phyloP scores from a whole-genome alignment of 2,888 invertebrate species.

The Cenopis cana region DNA sequence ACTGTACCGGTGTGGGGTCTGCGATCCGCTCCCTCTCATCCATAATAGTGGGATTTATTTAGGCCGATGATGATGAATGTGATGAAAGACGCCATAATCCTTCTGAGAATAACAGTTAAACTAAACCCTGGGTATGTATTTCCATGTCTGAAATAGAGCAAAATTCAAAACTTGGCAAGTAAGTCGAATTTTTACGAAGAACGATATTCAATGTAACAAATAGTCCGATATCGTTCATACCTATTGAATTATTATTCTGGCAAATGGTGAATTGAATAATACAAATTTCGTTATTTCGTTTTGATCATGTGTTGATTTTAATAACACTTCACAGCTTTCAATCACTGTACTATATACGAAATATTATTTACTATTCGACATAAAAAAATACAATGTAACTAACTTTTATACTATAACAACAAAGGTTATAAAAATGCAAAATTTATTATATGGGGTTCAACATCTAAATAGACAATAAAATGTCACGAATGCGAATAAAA shows the following conservation, averaged over 20 bases:
- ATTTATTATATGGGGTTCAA: conserved; percentile 42
- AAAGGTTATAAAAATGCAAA: conserved; percentile 1
- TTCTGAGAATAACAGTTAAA: no score
- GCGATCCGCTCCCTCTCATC: no score
- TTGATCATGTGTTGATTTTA: background rate
- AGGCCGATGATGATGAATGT: no score
- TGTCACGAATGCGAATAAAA: conserved; percentile 53
- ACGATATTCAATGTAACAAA: conserved; percentile 3
- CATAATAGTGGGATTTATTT: no score
- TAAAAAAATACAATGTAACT: background rate
- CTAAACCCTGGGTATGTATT: background rate
- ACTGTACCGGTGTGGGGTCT: no score
- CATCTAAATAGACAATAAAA: conserved; percentile 52
- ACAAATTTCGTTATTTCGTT: background rate
- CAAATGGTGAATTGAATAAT: background rate
- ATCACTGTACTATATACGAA: background rate
- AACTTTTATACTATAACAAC: conserved; percentile 4
- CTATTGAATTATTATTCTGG: background rate
- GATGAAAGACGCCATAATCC: no score
- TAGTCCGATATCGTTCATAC: conserved; percentile 4
- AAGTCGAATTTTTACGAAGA: conserved; percentile 4
- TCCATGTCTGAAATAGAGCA: background rate
- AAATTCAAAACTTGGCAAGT: background rate
- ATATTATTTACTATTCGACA: background rate
- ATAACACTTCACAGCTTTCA: background rate